Percentiles rank a stretch among this genome's conserved stretches.
Evolutionary conservation across 2,113 vertebrate species (phyloP).

Genomic region (Macaca nemestrina): DNA sequence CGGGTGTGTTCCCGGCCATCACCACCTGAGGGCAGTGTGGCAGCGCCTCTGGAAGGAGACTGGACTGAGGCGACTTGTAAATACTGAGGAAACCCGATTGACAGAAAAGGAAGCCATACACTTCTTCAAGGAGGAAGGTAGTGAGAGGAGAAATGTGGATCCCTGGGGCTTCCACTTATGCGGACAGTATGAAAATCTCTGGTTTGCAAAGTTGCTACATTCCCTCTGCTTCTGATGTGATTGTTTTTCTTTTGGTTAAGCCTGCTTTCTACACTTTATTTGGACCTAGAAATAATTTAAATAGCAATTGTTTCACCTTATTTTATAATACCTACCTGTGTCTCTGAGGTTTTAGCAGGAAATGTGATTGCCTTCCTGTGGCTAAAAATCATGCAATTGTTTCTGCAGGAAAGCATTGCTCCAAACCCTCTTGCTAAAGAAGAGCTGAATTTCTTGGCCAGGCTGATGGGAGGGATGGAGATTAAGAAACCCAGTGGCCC

Average conservation of each 20-base stretch:
- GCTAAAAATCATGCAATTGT: slow-evolving; percentile 49
- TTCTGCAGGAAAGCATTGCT: slow-evolving; percentile 88
- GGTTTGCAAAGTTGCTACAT: background rate
- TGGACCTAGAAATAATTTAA: slow-evolving; percentile 6
- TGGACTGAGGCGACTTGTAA: background rate
- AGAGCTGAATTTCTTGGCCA: slow-evolving; percentile 95
- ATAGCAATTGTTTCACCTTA: background rate
- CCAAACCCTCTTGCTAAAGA: slow-evolving; percentile 98
- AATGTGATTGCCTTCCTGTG: slow-evolving; percentile 30
- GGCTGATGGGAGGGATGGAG: slow-evolving; percentile 94
- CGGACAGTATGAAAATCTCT: background rate
- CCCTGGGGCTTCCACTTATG: slow-evolving; percentile 14
- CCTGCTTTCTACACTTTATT: background rate
- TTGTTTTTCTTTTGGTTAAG: slow-evolving; percentile 30
- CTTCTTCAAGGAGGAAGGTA: slow-evolving; percentile 29
- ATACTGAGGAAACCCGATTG: background rate
- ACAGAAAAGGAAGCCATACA: background rate
- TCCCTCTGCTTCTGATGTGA: background rate
- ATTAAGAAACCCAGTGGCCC: slow-evolving; percentile 85
- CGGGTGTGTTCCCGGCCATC: background rate
- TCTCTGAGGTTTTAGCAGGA: slow-evolving; percentile 45
- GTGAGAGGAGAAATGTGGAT: background rate
- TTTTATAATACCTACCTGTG: background rate
- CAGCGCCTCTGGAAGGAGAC: background rate
- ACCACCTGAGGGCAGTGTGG: slow-evolving; percentile 65